Conservation (phyloP, 2,113 vertebrate genomes). For the Ictalurus punctatus region DNA sequence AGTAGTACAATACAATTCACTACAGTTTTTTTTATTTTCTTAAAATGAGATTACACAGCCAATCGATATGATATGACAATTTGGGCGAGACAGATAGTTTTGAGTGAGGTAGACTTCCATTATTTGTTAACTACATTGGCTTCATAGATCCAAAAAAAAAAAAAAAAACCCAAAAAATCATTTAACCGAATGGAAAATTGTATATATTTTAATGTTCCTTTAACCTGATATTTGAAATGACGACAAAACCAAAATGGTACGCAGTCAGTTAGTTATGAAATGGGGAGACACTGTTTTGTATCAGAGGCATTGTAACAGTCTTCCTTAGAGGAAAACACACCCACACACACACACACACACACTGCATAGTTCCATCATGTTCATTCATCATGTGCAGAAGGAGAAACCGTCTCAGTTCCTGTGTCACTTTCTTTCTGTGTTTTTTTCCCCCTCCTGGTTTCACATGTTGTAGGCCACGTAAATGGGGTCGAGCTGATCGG, state of each 20-base stretch:
- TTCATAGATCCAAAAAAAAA: neutral
- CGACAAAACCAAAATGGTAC: constrained; percentile 39
- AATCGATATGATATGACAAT: neutral
- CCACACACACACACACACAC: constrained; percentile 26
- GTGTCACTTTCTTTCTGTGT: neutral
- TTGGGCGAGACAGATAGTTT: neutral
- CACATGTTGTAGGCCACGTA: constrained; percentile 98
- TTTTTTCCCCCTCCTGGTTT: neutral
- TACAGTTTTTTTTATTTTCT: neutral
- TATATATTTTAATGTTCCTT: neutral
- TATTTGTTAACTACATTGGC: neutral
- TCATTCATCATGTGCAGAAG: constrained; percentile 34
- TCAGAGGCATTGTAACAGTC: constrained; percentile 49
- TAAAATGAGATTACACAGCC: neutral
- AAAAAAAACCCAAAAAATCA: neutral
- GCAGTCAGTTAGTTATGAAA: constrained; percentile 35
- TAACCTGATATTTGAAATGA: constrained; percentile 34
- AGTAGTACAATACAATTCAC: neutral
- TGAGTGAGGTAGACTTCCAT: neutral
- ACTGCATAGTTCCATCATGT: constrained; percentile 54
- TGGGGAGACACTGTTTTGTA: constrained; percentile 26
- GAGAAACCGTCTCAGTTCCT: constrained; percentile 1
- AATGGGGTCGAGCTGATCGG: constrained; percentile 95
- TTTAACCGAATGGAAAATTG: constrained; percentile 1
- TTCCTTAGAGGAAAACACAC: constrained; percentile 37